phyloP scores from a whole-genome alignment of 2,113 vertebrate species.

The Anser cygnoides region DNA sequence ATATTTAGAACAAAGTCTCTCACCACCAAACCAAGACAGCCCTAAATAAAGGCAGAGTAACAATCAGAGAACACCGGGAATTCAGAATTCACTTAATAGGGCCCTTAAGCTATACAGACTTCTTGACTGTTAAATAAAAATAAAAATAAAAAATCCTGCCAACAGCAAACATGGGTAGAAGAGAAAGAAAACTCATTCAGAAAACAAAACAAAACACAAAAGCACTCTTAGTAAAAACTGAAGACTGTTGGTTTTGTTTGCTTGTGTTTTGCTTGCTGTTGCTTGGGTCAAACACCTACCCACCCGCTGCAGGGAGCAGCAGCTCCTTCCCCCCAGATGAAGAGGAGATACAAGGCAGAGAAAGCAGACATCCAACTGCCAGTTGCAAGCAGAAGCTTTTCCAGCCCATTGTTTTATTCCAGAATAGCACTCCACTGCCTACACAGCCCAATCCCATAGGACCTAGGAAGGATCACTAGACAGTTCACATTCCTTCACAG shows the following conservation, averaged over 20 bases:
- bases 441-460: background rate
- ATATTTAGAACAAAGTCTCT: background rate
- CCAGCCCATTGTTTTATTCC: slow-evolving; percentile 14
- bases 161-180: background rate
- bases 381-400: background rate
- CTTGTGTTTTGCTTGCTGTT: background rate
- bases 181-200: background rate
- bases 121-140: background rate
- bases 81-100: background rate
- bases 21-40: background rate
- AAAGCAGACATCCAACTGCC: background rate
- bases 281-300: background rate
- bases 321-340: background rate
- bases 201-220: background rate
- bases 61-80: background rate
- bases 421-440: background rate
- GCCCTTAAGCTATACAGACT: background rate
- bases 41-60: background rate
- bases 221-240: background rate
- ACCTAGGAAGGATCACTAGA: slow-evolving; percentile 16
- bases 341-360: background rate
- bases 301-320: background rate
- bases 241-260: background rate
- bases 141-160: background rate
- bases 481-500: slow-evolving; percentile 13